Percentiles rank a stretch among this genome's conserved stretches.
These are phyloP conservation scores for Tetropium fuscum DNA, from an alignment of 2,888 invertebrate genomes.

Conservation along the genomic window DNA sequence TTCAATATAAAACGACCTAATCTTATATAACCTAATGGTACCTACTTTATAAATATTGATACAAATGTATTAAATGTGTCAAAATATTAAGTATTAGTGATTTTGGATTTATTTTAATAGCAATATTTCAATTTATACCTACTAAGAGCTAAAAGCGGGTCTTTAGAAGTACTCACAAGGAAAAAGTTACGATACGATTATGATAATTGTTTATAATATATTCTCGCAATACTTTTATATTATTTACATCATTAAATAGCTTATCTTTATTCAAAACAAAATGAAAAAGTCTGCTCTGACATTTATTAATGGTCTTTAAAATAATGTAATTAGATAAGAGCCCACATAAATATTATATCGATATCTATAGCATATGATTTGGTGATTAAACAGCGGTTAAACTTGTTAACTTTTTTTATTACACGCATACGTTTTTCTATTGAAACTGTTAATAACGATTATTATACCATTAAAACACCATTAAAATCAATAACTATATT, in stretches of 20 bases:
- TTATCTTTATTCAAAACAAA: slow-evolving; percentile 36
- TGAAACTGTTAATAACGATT: slow-evolving; percentile 10
- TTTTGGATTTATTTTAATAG: neutral
- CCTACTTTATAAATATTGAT: too few species aligned
- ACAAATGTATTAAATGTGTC: too few species aligned
- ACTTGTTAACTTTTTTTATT: slow-evolving; percentile 13
- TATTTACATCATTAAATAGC: slow-evolving; percentile 25
- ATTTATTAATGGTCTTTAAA: slow-evolving; percentile 45
- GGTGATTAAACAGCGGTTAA: slow-evolving; percentile 3
- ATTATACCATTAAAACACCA: slow-evolving; percentile 21
- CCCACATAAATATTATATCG: slow-evolving; percentile 2
- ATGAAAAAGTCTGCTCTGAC: slow-evolving; percentile 34
- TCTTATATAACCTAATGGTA: too few species aligned
- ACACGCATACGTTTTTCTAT: slow-evolving; percentile 1
- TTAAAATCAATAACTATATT: slow-evolving; percentile 13
- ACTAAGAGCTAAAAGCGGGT: slow-evolving; percentile 8
- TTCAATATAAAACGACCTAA: too few species aligned
- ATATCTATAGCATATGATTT: slow-evolving; percentile 16
- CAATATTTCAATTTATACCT: slow-evolving; percentile 8
- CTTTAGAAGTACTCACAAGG: slow-evolving; percentile 8
- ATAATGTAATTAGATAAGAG: slow-evolving; percentile 42
- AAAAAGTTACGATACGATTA: slow-evolving; percentile 15
- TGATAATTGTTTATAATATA: slow-evolving; percentile 22
- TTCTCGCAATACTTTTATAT: slow-evolving; percentile 23
- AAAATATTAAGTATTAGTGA: too few species aligned